Conservation (phyloP, 1,140 invertebrate genomes). For the Mya arenaria region DNA sequence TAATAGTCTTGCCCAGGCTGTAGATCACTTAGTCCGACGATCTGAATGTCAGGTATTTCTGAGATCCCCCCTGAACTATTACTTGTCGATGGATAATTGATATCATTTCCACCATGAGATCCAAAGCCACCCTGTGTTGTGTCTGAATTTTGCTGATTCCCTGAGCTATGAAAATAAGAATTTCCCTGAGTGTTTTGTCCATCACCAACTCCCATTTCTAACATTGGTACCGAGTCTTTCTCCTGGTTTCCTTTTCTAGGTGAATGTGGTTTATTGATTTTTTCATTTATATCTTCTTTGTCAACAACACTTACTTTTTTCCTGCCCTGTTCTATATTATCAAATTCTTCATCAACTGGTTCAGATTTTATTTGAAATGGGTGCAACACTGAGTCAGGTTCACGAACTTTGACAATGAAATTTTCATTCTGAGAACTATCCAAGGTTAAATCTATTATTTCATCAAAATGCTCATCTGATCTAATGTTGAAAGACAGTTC, state of each 20-base stretch:
- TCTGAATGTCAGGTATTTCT: conserved; percentile 15
- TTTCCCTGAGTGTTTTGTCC: neutral
- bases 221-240: too few species aligned
- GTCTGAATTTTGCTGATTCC: neutral
- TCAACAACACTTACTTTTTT: too few species aligned
- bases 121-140: neutral
- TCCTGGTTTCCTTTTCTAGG: too few species aligned
- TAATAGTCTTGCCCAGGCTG: conserved; percentile 35
- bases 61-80: neutral
- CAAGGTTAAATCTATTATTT: neutral
- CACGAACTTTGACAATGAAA: too few species aligned
- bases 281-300: too few species aligned
- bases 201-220: neutral
- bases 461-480: neutral
- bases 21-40: conserved; percentile 34
- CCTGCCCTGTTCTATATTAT: neutral
- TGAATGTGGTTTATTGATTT: too few species aligned
- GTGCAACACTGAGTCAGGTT: neutral
- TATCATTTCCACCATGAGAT: too few species aligned
- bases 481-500: too few species aligned
- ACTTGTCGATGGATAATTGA: too few species aligned
- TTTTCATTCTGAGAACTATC: neutral
- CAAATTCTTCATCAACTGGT: conserved; percentile 42
- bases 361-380: conserved; percentile 28
- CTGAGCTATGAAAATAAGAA: too few species aligned